Base-by-base conservation (phyloP, 2,888 invertebrate genomes). In the Drosophila eohydei region DNA sequence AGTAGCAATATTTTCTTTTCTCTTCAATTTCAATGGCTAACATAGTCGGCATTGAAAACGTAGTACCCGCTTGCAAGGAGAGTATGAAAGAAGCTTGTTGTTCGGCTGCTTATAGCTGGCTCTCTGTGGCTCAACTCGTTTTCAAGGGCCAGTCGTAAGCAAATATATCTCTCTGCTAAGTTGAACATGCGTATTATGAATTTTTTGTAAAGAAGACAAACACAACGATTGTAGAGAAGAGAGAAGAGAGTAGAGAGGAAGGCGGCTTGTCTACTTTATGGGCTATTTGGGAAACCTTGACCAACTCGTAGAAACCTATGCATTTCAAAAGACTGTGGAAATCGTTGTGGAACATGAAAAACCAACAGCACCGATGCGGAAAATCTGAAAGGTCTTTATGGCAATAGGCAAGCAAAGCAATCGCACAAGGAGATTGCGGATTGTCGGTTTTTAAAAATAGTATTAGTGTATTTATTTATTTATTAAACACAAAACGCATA, bases 231-330 rank as follows among this genome's bases (percentile, higher is more conserved):
- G 66, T 63, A 73, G 63, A 72, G 72, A 57, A 78, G 74, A 78
- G 34, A 34, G 44, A 48, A 71, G 21, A 70, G 63, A 80, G 73
- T 59, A 71, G 75, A 74, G 63, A 59, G 74, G 56, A 41, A 57
- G 65, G 71, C 28, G 71, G 76, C 12, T n/a, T 32, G 50, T 50
- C 80, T 78, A 78, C 77, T 80, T 78, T 78, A 71, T 78, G 72
- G 74, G 71, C 87, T 78, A 74, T 67, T 57, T 55, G 65, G 58
- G 67, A 76, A 86, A 88, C 86, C 86, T 86, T 86, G 86, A 86
- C 90, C 89, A 86, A 88, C 86, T 90, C 68, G 66, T 75, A 32
- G 85, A 75, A 79, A 71, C 82, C 70, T 62, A 65, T 72, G 80
- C 77, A 74, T 88, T 83, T 80, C 80, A 86, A 88, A 86, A 88